These are phyloP conservation scores for Acipenser ruthenus DNA, from an alignment of 2,797 vertebrate genomes.

Conservation along the genomic window DNA sequence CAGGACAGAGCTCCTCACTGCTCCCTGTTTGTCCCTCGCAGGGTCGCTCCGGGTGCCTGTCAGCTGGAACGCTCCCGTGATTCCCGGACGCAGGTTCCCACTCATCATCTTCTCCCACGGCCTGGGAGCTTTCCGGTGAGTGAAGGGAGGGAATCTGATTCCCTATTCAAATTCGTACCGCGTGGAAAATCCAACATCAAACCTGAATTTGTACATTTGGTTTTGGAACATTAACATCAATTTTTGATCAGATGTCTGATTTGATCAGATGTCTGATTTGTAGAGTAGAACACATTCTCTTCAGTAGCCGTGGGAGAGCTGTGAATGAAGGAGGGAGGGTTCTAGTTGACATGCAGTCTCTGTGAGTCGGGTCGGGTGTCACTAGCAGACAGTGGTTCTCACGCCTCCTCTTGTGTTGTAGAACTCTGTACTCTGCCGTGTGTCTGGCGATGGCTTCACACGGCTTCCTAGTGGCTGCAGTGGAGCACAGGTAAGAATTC, in stretches of 20 bases:
- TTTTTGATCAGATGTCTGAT: too few species aligned
- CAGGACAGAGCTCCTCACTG: too few species aligned
- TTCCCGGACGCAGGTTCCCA: conserved; percentile 40
- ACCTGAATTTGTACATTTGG: background rate
- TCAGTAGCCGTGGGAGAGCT: accelerated
- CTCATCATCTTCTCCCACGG: conserved; percentile 64
- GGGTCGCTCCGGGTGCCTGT: conserved; percentile 48
- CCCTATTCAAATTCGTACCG: background rate
- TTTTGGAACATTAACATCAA: background rate
- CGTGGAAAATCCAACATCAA: background rate
- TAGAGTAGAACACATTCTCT: too few species aligned
- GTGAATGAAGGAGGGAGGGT: background rate
- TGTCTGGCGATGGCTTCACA: conserved; percentile 54
- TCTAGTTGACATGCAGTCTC: background rate
- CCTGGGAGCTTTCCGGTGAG: conserved; percentile 55
- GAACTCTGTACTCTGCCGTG: conserved; percentile 53
- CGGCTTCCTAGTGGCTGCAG: conserved; percentile 49
- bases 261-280: too few species aligned
- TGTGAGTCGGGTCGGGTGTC: too few species aligned
- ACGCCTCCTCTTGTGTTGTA: conserved; percentile 18
- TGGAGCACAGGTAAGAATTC: conserved; percentile 54
- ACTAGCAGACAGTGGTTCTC: too few species aligned
- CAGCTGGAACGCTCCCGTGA: conserved; percentile 51
- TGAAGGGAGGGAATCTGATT: background rate
- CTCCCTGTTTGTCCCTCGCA: conserved; percentile 2